Evolutionary conservation across 2,888 invertebrate species (phyloP).

Genomic region (Hirtodrosophila alboralis): DNA sequence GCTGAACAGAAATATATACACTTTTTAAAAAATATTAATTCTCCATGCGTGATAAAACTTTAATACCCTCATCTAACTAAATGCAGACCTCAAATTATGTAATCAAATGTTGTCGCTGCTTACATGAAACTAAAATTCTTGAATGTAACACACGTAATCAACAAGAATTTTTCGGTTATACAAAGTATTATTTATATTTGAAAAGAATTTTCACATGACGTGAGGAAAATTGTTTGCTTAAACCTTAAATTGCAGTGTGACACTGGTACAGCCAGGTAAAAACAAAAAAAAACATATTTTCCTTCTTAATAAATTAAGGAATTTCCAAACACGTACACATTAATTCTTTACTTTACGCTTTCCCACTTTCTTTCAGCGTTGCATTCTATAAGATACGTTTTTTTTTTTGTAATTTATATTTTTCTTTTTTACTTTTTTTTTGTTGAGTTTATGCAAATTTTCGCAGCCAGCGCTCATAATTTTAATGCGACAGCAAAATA

Average conservation of each 20-base stretch:
- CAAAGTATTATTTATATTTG: conserved; percentile 5
- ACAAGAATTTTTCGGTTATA: conserved; percentile 14
- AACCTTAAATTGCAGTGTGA: conserved; percentile 1
- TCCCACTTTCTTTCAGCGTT: conserved; percentile 49
- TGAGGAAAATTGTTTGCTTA: conserved; percentile 51
- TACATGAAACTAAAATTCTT: conserved; percentile 40
- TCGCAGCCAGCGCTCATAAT: conserved; percentile 67
- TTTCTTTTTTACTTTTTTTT: conserved; percentile 19
- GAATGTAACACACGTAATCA: conserved; percentile 45
- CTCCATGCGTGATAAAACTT: too few relatives aligned
- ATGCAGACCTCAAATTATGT: conserved; percentile 45
- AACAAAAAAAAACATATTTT: conserved; percentile 2
- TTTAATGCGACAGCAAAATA: conserved; percentile 73
- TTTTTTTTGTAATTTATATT: conserved; percentile 15
- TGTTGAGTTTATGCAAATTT: conserved; percentile 68
- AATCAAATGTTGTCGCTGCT: conserved; percentile 61
- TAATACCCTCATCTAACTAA: too few relatives aligned
- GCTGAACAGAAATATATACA: too few relatives aligned
- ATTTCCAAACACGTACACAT: conserved; percentile 67
- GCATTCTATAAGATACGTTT: conserved; percentile 38
- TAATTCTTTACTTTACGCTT: conserved; percentile 54
- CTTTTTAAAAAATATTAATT: too few relatives aligned
- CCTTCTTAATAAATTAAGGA: conserved; percentile 52
- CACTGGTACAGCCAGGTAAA: conserved; percentile 51
- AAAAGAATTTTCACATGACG: conserved; percentile 58